Base-by-base conservation (phyloP, 2,113 vertebrate species). In the Sula dactylatra region DNA sequence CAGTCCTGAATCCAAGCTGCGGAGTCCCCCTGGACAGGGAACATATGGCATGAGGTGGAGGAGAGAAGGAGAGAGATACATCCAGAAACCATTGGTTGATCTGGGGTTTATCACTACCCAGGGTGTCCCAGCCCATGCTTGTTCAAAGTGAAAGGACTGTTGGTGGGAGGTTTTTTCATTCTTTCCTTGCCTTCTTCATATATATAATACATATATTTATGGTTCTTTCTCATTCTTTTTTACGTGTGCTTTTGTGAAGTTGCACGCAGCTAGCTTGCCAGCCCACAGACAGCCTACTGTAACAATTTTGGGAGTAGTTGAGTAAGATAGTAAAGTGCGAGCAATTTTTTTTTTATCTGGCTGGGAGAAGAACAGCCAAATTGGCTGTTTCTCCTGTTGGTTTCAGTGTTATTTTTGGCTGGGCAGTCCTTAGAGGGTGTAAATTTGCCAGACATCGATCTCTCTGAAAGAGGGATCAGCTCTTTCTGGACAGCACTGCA, bases 341-440 rank as follows among this genome's bases (percentile, higher is more conserved):
- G 84, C 59, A n/a, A 59, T 91, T 95, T 93, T 91, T 95, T 93
- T 45, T 89, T 96, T 67, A 92, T 84, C 61, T 55, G 69, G 12
- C 19, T 79, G 73, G 32, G 47, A 54, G 62, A 83, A 78, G 52
- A 93, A 19, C 42, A 88, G 69, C 56, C 42, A 67, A 82, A 73
- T 34, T 81, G 79, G 44, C 83, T 82, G 42, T 58, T 93, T 91
- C 42, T 96, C 16, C 1, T 52, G 13, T 47, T 92, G 72, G 25
- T 88, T 95, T 76, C n/a, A 45, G 44, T 0, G 0, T 67, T 95
- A 67, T 89, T 95, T 96, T 92, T 91, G 72, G 47, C 72, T 1
- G 2, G 27, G 56, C 55, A 54, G 45, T 21, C 54, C 32, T 70
- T 16, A 3, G 31, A 81, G 86, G 24, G 22, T 94, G 7, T 84